These are phyloP conservation scores for Phenganax stokvisi DNA, from an alignment of 92 coral and sea anemone species.

Conservation along the genomic window DNA sequence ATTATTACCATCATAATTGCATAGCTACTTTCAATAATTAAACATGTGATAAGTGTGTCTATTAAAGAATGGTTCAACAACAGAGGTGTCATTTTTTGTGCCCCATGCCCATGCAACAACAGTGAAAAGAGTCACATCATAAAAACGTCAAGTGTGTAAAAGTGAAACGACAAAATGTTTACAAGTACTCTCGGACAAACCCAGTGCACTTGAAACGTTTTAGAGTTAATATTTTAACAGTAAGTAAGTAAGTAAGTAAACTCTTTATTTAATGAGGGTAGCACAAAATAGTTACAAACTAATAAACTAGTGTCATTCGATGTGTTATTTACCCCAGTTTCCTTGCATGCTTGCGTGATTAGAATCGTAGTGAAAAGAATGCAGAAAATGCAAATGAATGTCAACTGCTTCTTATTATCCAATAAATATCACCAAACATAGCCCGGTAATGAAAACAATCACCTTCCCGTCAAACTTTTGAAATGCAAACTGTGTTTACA, in stretches of 20 bases:
- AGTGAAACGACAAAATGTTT: constrained; percentile 3
- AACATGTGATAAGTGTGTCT: too few species aligned
- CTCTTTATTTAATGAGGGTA: too few species aligned
- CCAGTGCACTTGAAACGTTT: not conserved
- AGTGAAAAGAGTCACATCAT: too few species aligned
- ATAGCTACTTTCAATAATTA: too few species aligned
- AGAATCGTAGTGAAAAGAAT: not conserved
- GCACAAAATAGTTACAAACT: too few species aligned
- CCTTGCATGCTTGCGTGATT: not conserved
- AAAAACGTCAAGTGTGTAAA: not conserved
- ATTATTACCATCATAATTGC: not conserved
- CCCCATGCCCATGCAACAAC: too few species aligned
- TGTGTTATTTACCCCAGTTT: constrained; percentile 9
- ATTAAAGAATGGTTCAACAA: too few species aligned
- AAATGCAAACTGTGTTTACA: constrained; percentile 40
- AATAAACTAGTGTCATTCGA: not conserved
- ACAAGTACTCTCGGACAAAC: not conserved
- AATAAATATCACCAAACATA: constrained; percentile 13
- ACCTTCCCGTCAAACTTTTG: constrained; percentile 35
- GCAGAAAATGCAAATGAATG: not conserved
- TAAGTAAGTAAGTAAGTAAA: too few species aligned
- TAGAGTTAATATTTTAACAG: too few species aligned
- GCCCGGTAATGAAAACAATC: not conserved
- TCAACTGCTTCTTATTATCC: constrained; percentile 11
- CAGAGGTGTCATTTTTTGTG: too few species aligned